Conservation (phyloP, 1,140 invertebrate genomes). For the Helicoverpa zea region DNA sequence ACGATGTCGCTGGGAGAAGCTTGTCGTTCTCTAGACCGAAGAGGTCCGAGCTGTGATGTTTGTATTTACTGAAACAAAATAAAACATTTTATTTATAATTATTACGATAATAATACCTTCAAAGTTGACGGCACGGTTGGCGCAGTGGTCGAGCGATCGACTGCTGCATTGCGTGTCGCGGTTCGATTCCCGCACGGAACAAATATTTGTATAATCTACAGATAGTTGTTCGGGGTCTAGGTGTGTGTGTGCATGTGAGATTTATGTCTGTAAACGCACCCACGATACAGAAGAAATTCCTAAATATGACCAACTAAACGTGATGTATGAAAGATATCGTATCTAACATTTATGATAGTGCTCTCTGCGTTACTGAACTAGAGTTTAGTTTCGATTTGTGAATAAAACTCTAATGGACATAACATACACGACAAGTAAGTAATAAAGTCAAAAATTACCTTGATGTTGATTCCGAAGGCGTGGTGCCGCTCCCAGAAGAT, state of each 20-base stretch:
- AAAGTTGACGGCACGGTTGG: not conserved
- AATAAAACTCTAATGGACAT: constrained; percentile 3
- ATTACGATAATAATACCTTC: not conserved
- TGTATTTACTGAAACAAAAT: not conserved
- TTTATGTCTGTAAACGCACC: constrained; percentile 2
- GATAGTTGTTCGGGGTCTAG: not conserved
- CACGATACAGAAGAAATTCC: not conserved
- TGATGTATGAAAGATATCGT: constrained; percentile 3
- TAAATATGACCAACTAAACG: constrained; percentile 3
- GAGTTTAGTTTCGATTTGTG: not conserved
- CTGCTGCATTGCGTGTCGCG: no score
- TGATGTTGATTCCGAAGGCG: constrained; percentile 2
- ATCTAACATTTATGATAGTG: constrained; percentile 3
- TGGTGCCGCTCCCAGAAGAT: constrained; percentile 9
- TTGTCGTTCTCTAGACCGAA: not conserved
- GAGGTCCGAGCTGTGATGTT: constrained; percentile 12
- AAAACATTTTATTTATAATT: not conserved
- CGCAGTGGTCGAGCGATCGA: not conserved
- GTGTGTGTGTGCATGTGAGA: constrained; percentile 2
- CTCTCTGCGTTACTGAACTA: not conserved
- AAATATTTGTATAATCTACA: not conserved
- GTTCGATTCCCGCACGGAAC: no score
- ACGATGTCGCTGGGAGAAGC: not conserved
- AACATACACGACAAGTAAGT: constrained; percentile 15
- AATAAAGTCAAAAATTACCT: constrained; percentile 10